Evolutionary conservation across 2,113 vertebrate genomes (phyloP), one percentile per base, ranked within the genome.

Genomic region (Psittacula cyanocephala): DNA sequence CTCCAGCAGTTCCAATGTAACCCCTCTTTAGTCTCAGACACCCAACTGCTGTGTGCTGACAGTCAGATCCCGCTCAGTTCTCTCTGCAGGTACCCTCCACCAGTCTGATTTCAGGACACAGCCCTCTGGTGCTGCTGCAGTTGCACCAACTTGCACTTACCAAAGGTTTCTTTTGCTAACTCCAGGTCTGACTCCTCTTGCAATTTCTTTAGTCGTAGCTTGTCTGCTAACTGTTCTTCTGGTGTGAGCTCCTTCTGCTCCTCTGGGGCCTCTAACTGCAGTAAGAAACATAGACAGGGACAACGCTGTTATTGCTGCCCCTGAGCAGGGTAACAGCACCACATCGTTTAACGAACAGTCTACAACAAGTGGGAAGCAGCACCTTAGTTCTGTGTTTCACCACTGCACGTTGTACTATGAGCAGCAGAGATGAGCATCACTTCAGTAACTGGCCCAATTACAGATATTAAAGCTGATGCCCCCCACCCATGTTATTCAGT

Each of bases 121-220:
- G 12, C 6, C 17, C 29, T 68, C 25, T 1, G 11, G 62, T 4
- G 19, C 10, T 9, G 65, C 20, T 10, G 5, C 46, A 27, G n/a
- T 7, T 13, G 2, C n/a, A 49, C 0, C 1, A 4, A 18, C 57
- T 4, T 2, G 7, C 46, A 69, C 98, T 98, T 95, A 99, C 99
- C 99, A 85, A 99, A 99, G 20, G 99, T 99, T 97, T 99, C 99
- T 95, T 99, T 99, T 72, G 99, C 99, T 94, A 99, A 86, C 96
- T 99, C 99, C 57, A 99, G 97, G 94, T 99, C 99, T 5, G 99
- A 97, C 50, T 98, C 99, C 97, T 99, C 99, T 93, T 99, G 99
- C 92, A 99, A 95, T 86, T 99, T 98, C 97, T 99, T 98, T 97
- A 99, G 97, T 81, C 98, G 97, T 47, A 99, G 97, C 96, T 99